These are phyloP conservation scores for Cenopis cana DNA, from an alignment of 2,888 invertebrate species.

Conservation along the genomic window DNA sequence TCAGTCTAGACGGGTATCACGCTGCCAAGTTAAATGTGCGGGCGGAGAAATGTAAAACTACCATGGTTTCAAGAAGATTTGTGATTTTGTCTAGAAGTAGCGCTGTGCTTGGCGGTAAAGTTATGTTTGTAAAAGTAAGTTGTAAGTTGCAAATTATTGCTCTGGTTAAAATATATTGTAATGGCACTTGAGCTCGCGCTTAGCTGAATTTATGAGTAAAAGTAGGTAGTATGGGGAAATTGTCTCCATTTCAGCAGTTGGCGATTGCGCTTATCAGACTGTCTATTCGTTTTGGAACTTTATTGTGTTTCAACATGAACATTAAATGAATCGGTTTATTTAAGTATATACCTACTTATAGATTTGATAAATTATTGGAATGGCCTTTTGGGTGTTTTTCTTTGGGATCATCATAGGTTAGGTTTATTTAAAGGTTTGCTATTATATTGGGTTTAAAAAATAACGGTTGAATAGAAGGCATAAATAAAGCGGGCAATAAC, in stretches of 20 bases:
- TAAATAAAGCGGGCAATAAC: too few species aligned
- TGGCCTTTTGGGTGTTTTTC: not conserved
- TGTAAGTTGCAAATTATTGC: slow-evolving; percentile 44
- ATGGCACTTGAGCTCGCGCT: slow-evolving; percentile 41
- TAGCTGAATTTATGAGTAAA: slow-evolving; percentile 40
- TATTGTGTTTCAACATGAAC: slow-evolving; percentile 40
- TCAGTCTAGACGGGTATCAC: slow-evolving; percentile 43
- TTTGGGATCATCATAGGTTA: too few species aligned
- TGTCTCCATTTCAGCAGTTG: slow-evolving; percentile 37
- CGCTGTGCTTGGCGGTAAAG: slow-evolving; percentile 8
- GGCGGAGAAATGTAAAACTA: slow-evolving; percentile 9
- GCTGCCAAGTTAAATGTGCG: slow-evolving; percentile 34
- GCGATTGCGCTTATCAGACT: slow-evolving; percentile 31
- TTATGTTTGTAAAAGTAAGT: slow-evolving; percentile 38
- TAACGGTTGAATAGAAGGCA: too few species aligned
- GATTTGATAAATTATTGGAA: not conserved
- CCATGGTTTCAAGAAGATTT: not conserved
- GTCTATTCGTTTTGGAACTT: slow-evolving; percentile 35
- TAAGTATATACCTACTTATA: too few species aligned
- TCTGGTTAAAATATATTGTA: slow-evolving; percentile 45
- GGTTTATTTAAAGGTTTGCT: not conserved
- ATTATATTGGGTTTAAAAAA: too few species aligned
- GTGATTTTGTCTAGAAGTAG: slow-evolving; percentile 4
- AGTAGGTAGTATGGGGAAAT: slow-evolving; percentile 40
- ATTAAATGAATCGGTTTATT: slow-evolving; percentile 31